phyloP scores from a whole-genome alignment of 2,797 vertebrate genomes.

The Coccyzus lansbergi region DNA sequence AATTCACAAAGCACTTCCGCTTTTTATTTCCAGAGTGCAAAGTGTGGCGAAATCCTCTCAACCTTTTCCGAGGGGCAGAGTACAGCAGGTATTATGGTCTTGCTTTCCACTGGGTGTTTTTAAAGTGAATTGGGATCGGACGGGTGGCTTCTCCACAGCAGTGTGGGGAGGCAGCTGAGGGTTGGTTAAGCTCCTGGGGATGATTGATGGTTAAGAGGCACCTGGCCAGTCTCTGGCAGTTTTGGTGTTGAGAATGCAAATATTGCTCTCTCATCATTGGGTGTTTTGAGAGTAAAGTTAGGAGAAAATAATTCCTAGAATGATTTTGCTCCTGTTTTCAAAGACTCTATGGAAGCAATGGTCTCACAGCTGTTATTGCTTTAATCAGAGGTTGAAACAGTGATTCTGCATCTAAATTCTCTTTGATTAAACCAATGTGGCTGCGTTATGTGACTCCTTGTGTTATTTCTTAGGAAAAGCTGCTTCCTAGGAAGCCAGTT shows the following conservation, averaged over 20 bases:
- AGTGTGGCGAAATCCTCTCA: slow-evolving; percentile 97
- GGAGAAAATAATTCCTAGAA: background rate
- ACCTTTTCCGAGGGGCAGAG: slow-evolving; percentile 97
- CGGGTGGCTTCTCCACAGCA: background rate
- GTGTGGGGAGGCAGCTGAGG: background rate
- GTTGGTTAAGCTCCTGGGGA: background rate
- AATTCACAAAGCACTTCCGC: background rate
- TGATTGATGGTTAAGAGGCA: slow-evolving; percentile 15
- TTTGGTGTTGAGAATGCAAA: background rate
- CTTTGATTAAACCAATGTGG: background rate
- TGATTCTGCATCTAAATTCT: background rate
- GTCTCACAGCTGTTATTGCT: background rate
- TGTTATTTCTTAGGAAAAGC: background rate
- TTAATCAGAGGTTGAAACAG: background rate
- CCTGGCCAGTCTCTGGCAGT: background rate
- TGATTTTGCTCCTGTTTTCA: background rate
- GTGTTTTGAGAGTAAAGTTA: background rate
- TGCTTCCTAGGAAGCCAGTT: background rate
- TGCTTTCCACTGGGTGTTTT: background rate
- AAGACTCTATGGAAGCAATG: background rate
- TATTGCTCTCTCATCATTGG: background rate
- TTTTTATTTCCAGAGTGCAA: slow-evolving; percentile 88
- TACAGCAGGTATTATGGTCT: slow-evolving; percentile 90
- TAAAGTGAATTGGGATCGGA: background rate
- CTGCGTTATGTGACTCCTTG: background rate